phyloP scores from a whole-genome alignment of 2,888 invertebrate species.

The Phasia obesa region DNA sequence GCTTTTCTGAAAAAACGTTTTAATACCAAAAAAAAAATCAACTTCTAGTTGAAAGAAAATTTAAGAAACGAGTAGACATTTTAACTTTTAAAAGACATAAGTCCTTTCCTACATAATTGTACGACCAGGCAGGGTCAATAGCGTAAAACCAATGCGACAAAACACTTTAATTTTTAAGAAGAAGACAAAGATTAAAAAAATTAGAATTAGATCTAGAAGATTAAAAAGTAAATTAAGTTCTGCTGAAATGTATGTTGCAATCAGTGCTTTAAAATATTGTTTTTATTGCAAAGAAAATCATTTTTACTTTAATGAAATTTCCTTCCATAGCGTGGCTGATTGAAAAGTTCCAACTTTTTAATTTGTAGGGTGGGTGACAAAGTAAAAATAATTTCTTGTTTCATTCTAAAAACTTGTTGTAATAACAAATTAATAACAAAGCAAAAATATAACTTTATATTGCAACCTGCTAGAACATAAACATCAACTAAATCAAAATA shows the following conservation, averaged over 20 bases:
- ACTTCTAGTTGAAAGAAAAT: background rate
- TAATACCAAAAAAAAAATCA: constrained; percentile 27
- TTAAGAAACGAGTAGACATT: constrained; percentile 50
- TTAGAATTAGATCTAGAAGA: constrained; percentile 8
- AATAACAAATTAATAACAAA: too few relatives aligned
- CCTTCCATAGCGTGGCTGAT: too few relatives aligned
- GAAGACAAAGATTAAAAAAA: constrained; percentile 3
- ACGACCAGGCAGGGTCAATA: constrained; percentile 12
- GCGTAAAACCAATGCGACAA: constrained; percentile 28
- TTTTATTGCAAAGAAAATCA: background rate
- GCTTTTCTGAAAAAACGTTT: background rate
- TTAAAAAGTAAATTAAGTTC: constrained; percentile 2
- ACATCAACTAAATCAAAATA: too few relatives aligned
- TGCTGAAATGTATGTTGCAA: background rate
- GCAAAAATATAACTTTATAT: too few relatives aligned
- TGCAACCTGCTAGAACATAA: too few relatives aligned
- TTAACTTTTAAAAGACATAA: constrained; percentile 25
- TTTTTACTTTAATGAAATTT: background rate
- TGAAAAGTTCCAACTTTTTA: too few relatives aligned
- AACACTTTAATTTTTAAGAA: background rate
- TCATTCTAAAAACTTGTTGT: too few relatives aligned
- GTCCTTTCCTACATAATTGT: constrained; percentile 23
- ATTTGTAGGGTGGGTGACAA: too few relatives aligned
- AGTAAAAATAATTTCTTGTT: too few relatives aligned
- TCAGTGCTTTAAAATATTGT: background rate